phyloP scores from a whole-genome alignment of 2,888 invertebrate species.

The Coleophora deauratella region DNA sequence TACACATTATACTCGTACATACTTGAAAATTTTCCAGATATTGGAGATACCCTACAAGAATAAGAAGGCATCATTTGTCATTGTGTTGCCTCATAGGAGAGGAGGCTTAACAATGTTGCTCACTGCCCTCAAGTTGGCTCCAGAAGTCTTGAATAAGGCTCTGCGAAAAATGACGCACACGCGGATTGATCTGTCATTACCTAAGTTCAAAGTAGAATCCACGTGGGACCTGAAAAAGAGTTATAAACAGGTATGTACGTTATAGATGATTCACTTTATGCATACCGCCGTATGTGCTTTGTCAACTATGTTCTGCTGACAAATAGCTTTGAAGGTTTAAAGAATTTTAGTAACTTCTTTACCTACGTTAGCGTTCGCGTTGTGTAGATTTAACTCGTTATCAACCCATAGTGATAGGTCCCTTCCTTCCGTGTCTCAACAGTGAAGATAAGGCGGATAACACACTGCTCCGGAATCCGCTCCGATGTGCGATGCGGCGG shows the following conservation, averaged over 20 bases:
- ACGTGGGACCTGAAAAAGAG: constrained; percentile 70
- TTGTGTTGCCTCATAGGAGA: constrained; percentile 79
- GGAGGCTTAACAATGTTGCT: constrained; percentile 67
- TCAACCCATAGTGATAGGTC: too few species aligned
- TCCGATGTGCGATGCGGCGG: too few species aligned
- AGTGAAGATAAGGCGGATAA: too few species aligned
- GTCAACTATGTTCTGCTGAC: too few species aligned
- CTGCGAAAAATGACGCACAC: constrained; percentile 63
- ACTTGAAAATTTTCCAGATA: constrained; percentile 61
- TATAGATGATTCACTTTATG: not conserved
- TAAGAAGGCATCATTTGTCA: constrained; percentile 77
- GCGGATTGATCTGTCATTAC: constrained; percentile 75
- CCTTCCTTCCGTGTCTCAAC: too few species aligned
- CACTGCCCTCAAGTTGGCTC: constrained; percentile 26
- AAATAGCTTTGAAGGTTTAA: too few species aligned
- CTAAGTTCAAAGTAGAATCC: constrained; percentile 81
- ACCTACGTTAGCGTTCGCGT: too few species aligned
- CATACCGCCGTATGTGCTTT: too few species aligned
- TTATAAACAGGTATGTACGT: constrained; percentile 64
- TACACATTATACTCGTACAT: too few species aligned
- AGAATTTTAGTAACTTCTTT: too few species aligned
- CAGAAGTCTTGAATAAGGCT: constrained; percentile 33
- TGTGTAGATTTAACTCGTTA: too few species aligned
- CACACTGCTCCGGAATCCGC: too few species aligned
- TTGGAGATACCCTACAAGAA: constrained; percentile 82